Conservation (phyloP, 2,797 vertebrate species). For the Cyprinodon diabolis region DNA sequence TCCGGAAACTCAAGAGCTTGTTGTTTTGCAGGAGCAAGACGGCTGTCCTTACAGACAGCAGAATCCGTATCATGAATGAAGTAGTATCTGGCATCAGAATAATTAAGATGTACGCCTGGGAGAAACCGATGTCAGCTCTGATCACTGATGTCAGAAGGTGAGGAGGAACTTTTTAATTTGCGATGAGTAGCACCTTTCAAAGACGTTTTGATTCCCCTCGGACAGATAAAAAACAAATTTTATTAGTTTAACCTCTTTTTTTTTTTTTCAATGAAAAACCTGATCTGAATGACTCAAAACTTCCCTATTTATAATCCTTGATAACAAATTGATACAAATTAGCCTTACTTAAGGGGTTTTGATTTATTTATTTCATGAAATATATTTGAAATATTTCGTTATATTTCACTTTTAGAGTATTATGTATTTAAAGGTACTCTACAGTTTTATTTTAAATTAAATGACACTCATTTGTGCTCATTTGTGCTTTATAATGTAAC, state of each 20-base stretch:
- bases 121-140: constrained; percentile 88
- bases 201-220: not conserved
- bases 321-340: not conserved
- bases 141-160: constrained; percentile 86
- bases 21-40: constrained; percentile 83
- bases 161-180: not conserved
- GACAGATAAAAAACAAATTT: not conserved
- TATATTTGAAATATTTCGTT: not conserved
- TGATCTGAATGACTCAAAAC: not conserved
- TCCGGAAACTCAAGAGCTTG: not conserved
- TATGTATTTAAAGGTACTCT: not conserved
- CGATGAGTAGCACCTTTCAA: not conserved
- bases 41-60: constrained; percentile 82
- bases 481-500: too few relatives aligned
- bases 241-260: too few relatives aligned
- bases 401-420: not conserved
- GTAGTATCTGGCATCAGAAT: constrained; percentile 94
- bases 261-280: not conserved
- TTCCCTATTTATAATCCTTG: not conserved
- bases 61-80: constrained; percentile 95
- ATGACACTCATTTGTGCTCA: too few relatives aligned
- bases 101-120: constrained; percentile 98
- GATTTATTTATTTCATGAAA: too few relatives aligned
- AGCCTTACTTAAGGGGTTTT: not conserved
- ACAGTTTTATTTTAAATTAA: not conserved